A percentile compares a stretch with the other conserved stretches of the same genome.
Conservation (phyloP, 2,797 vertebrate genomes). For the Aratinga solstitialis region DNA sequence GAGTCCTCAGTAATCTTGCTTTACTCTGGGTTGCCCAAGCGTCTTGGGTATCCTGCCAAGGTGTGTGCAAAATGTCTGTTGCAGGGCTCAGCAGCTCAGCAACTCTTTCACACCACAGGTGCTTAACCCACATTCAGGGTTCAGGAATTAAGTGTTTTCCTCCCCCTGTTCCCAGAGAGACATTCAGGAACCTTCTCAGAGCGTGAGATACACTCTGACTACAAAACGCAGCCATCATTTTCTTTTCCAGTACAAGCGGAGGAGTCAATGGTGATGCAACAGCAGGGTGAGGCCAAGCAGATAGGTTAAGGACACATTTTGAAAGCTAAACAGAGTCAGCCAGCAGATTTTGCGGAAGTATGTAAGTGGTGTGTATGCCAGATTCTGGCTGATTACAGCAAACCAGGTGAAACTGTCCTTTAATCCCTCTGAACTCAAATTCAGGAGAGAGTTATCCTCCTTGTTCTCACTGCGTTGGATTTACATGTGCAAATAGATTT, state of each 20-base stretch:
- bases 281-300: not conserved
- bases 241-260: not conserved
- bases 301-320: constrained; percentile 2
- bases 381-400: not conserved
- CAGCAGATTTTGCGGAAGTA: constrained; percentile 29
- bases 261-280: not conserved
- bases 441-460: not conserved
- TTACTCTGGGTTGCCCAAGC: not conserved
- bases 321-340: constrained; percentile 9
- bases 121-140: not conserved
- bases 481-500: not conserved
- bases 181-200: not conserved
- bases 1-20: not conserved
- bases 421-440: constrained; percentile 5
- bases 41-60: not conserved
- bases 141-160: not conserved
- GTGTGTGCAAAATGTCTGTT: not conserved
- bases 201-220: not conserved
- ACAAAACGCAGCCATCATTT: fast-evolving
- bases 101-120: fast-evolving
- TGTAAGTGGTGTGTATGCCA: not conserved
- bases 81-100: not conserved
- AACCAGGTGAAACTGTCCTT: not conserved
- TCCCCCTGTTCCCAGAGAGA: not conserved
- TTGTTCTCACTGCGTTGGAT: fast-evolving